Percentiles rank a stretch among this genome's conserved stretches.
These are phyloP conservation scores for Silurus glanis DNA, from an alignment of 2,113 vertebrate species.

Conservation along the genomic window DNA sequence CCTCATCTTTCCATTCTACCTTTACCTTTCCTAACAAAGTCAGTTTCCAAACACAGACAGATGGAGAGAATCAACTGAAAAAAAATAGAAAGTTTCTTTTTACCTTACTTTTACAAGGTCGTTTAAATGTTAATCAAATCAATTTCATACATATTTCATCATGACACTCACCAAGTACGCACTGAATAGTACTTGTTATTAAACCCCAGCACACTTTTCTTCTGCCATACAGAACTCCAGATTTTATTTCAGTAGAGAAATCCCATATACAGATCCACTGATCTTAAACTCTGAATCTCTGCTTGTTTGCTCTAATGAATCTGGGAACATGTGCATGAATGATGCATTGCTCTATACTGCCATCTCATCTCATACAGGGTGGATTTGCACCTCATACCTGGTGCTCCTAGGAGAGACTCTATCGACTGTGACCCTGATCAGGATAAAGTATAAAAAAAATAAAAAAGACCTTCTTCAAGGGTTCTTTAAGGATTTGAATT, in stretches of 20 bases:
- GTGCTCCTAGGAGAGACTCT: background rate
- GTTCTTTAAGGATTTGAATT: background rate
- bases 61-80: conserved; percentile 23
- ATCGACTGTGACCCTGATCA: background rate
- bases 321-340: background rate
- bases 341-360: background rate
- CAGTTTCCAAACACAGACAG: conserved; percentile 29
- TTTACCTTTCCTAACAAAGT: conserved; percentile 49
- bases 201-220: background rate
- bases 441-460: too few species aligned
- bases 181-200: conserved; percentile 8
- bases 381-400: background rate
- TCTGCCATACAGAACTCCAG: background rate
- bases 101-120: conserved; percentile 44
- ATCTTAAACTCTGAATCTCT: background rate
- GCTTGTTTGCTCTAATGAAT: background rate
- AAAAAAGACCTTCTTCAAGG: background rate
- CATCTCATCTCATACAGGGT: background rate
- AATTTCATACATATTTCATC: conserved; percentile 57
- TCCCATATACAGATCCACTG: background rate
- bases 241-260: background rate
- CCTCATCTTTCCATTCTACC: conserved; percentile 42
- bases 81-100: conserved; percentile 14
- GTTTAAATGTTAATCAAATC: conserved; percentile 53
- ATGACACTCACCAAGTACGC: conserved; percentile 27